phyloP scores from a whole-genome alignment of 1,140 invertebrate species.

The Orchesella cincta region DNA sequence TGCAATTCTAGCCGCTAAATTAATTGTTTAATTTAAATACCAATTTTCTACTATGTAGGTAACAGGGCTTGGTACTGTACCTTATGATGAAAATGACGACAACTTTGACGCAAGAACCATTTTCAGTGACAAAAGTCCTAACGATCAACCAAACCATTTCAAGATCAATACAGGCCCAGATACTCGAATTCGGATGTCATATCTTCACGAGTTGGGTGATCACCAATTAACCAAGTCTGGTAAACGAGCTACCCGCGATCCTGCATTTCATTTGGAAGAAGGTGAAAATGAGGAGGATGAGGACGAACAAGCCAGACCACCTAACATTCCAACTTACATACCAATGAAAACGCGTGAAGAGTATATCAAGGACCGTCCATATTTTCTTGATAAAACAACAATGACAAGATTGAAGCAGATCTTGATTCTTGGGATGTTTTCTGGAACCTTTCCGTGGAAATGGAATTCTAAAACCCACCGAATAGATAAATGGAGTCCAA shows the following conservation, averaged over 20 bases:
- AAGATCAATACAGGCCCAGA: neutral
- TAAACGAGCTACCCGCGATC: neutral
- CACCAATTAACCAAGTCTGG: neutral
- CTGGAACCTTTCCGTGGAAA: constrained; percentile 31
- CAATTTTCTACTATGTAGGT: no score
- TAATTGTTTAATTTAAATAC: no score
- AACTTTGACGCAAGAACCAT: no score
- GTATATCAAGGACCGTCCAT: neutral
- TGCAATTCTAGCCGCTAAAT: no score
- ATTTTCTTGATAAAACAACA: constrained; percentile 31
- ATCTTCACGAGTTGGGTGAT: neutral
- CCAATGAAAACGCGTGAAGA: neutral
- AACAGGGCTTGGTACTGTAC: neutral
- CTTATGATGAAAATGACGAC: neutral
- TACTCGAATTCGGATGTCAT: neutral
- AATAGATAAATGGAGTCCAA: constrained; percentile 18
- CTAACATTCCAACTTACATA: neutral
- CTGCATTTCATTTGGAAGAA: neutral
- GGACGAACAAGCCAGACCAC: neutral
- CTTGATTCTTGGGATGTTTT: neutral
- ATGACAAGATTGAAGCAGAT: constrained; percentile 29
- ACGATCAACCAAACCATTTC: no score
- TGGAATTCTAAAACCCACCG: constrained; percentile 12
- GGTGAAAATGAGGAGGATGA: neutral
- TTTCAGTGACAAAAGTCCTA: no score